Evolutionary conservation across 2,797 vertebrate species (phyloP).

Genomic region (Ciconia nigra): DNA sequence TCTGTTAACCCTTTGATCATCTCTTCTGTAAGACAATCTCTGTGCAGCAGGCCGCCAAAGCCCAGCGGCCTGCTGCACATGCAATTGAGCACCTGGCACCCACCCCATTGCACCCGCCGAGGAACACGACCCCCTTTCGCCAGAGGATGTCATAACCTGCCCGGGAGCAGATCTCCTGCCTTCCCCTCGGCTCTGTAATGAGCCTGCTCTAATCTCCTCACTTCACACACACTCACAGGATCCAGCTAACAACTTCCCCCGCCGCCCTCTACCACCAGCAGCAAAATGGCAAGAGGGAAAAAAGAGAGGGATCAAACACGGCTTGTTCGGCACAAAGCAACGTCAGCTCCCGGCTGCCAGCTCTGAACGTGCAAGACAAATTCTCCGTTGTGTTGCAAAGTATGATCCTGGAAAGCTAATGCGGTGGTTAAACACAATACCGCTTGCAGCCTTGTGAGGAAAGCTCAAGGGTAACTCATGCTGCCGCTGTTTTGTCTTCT

Average conservation of each 20-base stretch:
- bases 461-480: background rate
- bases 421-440: conserved; percentile 10
- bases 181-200: background rate
- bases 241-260: conserved; percentile 17
- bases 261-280: conserved; percentile 2
- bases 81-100: background rate
- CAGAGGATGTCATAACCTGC: background rate
- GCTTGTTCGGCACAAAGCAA: conserved; percentile 36
- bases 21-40: background rate
- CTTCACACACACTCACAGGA: background rate
- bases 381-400: conserved; percentile 53
- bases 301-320: conserved; percentile 59
- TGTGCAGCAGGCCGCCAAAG: background rate
- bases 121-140: background rate
- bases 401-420: conserved; percentile 52
- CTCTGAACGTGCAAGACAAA: conserved; percentile 35
- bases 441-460: background rate
- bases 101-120: background rate
- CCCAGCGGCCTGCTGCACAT: background rate
- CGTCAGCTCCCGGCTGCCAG: conserved; percentile 4
- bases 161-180: background rate
- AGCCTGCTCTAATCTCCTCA: conserved; percentile 29
- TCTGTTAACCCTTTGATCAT: background rate
- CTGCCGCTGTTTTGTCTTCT: background rate
- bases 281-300: conserved; percentile 58